Evolutionary conservation across 2,113 vertebrate species (phyloP), one percentile per base, ranked within the genome.

Genomic region (Mirounga angustirostris): DNA sequence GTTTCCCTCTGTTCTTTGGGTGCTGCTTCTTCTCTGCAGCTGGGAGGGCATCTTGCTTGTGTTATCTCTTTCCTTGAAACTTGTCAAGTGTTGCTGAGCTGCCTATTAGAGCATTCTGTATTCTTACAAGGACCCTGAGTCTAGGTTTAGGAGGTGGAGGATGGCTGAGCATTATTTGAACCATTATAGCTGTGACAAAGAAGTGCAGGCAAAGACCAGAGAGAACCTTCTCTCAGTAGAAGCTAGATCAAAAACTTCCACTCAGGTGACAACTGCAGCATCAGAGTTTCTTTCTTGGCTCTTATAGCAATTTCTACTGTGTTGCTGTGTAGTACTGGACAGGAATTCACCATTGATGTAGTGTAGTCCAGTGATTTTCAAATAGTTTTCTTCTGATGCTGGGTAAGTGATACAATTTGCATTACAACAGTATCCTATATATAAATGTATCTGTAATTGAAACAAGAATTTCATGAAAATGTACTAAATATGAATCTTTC

Each of bases 21-120:
- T 85, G 24, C 24, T 87, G 24, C 30, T 91, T 93, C 86, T 95
- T 54, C n/a, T 33, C 40, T 87, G 81, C 36, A 96, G 40, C 85
- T 82, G 65, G 81, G 63, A 50, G 93, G 12, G 21, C 58, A 94
- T 95, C 71, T 93, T 96, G 92, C 89, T 93, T 93, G 79, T 94
- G 82, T 96, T 89, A 95, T 56, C 89, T 28, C 46, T 97, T 97
- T 93, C 19, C 67, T 69, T 52, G 18, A 83, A 95, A 82, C 61
- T 58, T 89, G 82, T 89, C 79, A 95, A 96, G 46, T 79, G 19
- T 43, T 96, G 30, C n/a, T 95, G 28, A 91, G 40, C 71, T 98
- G 65, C 54, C 85, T 94, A 8, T 94, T 89, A 93, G 63, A 88
- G 52, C 24, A 91, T 86, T 91, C 63, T 89, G 21, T 59, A 88